phyloP scores from a whole-genome alignment of 2,888 invertebrate species.

The Myathropa florea region DNA sequence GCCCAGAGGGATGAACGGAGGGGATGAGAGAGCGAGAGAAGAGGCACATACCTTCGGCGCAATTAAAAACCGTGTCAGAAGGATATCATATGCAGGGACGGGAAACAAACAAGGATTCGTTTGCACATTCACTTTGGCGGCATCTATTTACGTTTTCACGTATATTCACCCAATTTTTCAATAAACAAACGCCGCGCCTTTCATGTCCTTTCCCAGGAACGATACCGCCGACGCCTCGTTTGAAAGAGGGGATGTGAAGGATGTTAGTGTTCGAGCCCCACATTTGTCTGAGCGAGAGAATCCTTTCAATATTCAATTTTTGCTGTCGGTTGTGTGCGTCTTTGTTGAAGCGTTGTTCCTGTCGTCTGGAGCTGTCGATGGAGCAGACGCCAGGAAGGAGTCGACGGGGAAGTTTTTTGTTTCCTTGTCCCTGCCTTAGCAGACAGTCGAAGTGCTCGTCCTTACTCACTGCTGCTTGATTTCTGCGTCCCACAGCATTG shows the following conservation, averaged over 20 bases:
- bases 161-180: slow-evolving; percentile 61
- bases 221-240: no score
- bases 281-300: not conserved
- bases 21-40: not conserved
- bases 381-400: not conserved
- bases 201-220: not conserved
- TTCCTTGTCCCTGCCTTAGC: no score
- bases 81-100: slow-evolving; percentile 2
- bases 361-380: not conserved
- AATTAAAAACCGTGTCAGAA: slow-evolving; percentile 46
- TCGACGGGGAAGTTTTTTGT: not conserved
- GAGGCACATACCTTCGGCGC: not conserved
- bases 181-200: slow-evolving; percentile 46
- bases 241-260: no score
- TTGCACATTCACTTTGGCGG: slow-evolving; percentile 38
- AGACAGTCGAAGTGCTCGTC: not conserved
- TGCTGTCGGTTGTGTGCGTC: not conserved
- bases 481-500: not conserved
- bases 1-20: not conserved
- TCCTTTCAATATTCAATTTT: not conserved
- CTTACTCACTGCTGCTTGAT: not conserved
- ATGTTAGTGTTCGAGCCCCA: no score
- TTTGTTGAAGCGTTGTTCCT: not conserved
- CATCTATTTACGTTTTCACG: slow-evolving; percentile 37
- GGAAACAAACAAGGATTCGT: slow-evolving; percentile 5